A percentile compares a stretch with the other conserved stretches of the same genome.
These are phyloP conservation scores for Apteryx mantelli DNA, from an alignment of 2,113 vertebrate genomes.

Conservation along the genomic window DNA sequence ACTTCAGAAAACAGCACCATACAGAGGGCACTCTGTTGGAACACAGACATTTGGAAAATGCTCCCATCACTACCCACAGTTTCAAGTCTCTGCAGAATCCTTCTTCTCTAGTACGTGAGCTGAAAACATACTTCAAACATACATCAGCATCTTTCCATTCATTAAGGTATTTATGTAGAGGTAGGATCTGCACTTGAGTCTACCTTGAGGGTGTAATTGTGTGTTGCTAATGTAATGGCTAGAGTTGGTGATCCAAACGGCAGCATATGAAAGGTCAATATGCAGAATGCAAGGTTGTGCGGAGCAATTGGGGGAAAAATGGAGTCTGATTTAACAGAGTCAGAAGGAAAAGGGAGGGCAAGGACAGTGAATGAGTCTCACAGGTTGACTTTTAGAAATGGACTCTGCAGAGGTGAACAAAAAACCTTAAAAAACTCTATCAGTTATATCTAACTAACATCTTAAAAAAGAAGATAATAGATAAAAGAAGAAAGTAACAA, in stretches of 20 bases:
- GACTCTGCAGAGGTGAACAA: conserved; percentile 12
- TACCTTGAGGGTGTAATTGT: conserved; percentile 85
- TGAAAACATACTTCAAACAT: conserved; percentile 57
- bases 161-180: conserved; percentile 76
- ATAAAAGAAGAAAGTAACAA: conserved; percentile 36
- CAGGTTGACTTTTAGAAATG: conserved; percentile 1
- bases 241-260: conserved; percentile 77
- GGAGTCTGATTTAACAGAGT: conserved; percentile 45
- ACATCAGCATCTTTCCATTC: conserved; percentile 72
- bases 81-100: conserved; percentile 28
- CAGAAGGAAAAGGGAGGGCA: conserved; percentile 34
- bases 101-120: conserved; percentile 11
- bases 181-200: conserved; percentile 79
- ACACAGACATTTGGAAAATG: conserved; percentile 56
- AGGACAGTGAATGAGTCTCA: conserved; percentile 3
- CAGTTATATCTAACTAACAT: not conserved
- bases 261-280: conserved; percentile 74
- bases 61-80: conserved; percentile 19
- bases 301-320: conserved; percentile 46
- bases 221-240: conserved; percentile 86
- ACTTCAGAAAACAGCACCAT: not conserved
- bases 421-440: not conserved
- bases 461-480: not conserved
- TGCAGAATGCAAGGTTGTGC: conserved; percentile 70
- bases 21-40: not conserved